A percentile compares a stretch with the other conserved stretches of the same genome.
These are phyloP conservation scores for Danio rerio DNA, from an alignment of 2,113 vertebrate species.

Conservation along the genomic window GRCz12tu NC_133200.1:39043001-39043500, in stretches of 20 bases:
- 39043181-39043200: conserved; percentile 90
- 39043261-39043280: conserved; percentile 94
- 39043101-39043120: too few relatives aligned
- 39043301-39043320: conserved; percentile 91
- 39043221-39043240: conserved; percentile 96
- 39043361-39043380: conserved; percentile 99
- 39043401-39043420: conserved; percentile 20
- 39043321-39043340: conserved; percentile 91
- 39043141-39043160: too few relatives aligned
- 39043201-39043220: conserved; percentile 96
- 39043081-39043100: too few relatives aligned
- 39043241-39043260: conserved; percentile 96
- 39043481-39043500: too few relatives aligned
- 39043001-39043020: too few relatives aligned
- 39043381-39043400: conserved; percentile 95
- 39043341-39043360: conserved; percentile 95
- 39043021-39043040: too few relatives aligned
- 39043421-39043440: too few relatives aligned
- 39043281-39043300: conserved; percentile 88
- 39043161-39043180: background rate
- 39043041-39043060: too few relatives aligned
- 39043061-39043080: too few relatives aligned
- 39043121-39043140: too few relatives aligned
- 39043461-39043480: too few relatives aligned
- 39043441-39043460: too few relatives aligned